Percentiles rank a stretch among this genome's conserved stretches.
phyloP scores from a whole-genome alignment of 1,140 invertebrate species.

The Calosoma granatense region DNA sequence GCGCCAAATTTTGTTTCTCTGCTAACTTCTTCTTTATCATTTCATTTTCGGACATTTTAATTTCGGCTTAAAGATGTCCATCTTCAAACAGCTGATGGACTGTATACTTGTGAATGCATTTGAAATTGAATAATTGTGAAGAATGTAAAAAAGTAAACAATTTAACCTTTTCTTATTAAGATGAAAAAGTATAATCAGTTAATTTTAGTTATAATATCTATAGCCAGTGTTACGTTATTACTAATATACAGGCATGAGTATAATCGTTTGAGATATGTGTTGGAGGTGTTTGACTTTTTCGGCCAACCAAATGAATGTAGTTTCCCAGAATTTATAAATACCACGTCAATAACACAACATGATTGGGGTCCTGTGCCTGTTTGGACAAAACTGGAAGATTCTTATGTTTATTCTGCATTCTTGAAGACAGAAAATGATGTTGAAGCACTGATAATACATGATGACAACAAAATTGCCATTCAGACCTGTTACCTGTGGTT shows the following conservation, averaged over 20 bases:
- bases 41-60: too few relatives aligned
- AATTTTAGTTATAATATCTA: constrained; percentile 49
- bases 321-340: constrained; percentile 32
- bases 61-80: too few relatives aligned
- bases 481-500: constrained; percentile 42
- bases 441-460: constrained; percentile 39
- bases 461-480: constrained; percentile 34
- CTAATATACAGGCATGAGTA: constrained; percentile 70
- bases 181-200: constrained; percentile 73
- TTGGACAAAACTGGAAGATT: constrained; percentile 36
- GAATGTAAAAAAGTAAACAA: too few relatives aligned
- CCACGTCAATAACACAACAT: constrained; percentile 15
- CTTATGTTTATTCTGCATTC: constrained; percentile 44
- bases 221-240: constrained; percentile 55
- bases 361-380: constrained; percentile 30
- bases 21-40: too few relatives aligned
- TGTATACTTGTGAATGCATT: too few relatives aligned
- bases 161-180: too few relatives aligned
- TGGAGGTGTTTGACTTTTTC: constrained; percentile 69
- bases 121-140: too few relatives aligned
- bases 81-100: too few relatives aligned
- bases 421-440: constrained; percentile 37
- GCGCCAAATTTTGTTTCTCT: too few relatives aligned
- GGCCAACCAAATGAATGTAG: constrained; percentile 44
- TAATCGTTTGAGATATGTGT: constrained; percentile 57